A percentile compares a stretch with the other conserved stretches of the same genome.
Evolutionary conservation across 2,797 vertebrate genomes (phyloP).

Genomic region (Onychomys leucogaster): DNA sequence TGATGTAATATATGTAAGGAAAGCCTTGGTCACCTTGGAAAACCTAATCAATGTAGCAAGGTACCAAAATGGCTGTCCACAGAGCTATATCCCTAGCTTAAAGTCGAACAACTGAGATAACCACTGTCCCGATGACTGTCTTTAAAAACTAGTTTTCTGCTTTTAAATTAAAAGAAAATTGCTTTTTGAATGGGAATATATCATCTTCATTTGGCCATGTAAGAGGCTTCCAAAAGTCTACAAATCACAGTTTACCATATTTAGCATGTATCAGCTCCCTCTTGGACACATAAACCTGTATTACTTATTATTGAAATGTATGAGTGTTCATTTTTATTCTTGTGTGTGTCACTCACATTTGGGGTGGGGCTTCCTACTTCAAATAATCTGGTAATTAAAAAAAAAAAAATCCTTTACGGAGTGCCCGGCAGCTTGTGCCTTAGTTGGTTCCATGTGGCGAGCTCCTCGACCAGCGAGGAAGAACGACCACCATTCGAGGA

Average conservation of each 20-base stretch:
- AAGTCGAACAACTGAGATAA: conserved; percentile 20
- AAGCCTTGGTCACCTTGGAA: conserved; percentile 30
- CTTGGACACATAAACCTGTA: background rate
- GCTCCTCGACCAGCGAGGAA: too few relatives aligned
- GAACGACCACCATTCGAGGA: too few relatives aligned
- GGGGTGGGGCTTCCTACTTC: background rate
- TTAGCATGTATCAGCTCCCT: background rate
- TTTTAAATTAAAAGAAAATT: background rate
- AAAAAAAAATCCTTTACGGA: background rate
- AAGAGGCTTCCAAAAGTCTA: background rate
- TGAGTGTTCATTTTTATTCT: background rate
- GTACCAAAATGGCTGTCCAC: conserved; percentile 24
- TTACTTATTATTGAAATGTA: background rate
- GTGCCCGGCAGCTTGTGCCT: background rate
- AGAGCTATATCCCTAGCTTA: conserved; percentile 66
- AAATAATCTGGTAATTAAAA: background rate
- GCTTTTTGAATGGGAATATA: background rate
- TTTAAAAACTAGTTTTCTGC: background rate
- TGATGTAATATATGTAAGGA: too few relatives aligned
- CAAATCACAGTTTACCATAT: background rate
- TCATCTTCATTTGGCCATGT: background rate
- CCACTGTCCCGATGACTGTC: background rate
- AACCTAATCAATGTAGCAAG: background rate
- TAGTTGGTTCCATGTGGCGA: background rate
- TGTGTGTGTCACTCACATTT: background rate